Evolutionary conservation across 2,888 invertebrate genomes (phyloP), one percentile per base, ranked within the genome.

Genomic region (Lagria hirta): DNA sequence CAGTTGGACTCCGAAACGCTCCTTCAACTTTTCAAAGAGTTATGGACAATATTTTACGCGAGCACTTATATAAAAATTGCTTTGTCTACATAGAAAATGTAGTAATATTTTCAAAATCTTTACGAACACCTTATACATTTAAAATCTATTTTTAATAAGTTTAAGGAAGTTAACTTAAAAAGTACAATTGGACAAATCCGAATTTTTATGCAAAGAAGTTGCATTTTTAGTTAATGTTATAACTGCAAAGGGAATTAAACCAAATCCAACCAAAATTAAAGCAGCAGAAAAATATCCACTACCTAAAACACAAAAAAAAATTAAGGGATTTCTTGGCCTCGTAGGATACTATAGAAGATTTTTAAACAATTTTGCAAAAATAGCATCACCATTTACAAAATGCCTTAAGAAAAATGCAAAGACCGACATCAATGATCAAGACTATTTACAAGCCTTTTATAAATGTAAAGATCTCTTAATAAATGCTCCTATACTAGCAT

Each of bases 31-130:
- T 65, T 18, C 58, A 61, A 48, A 26, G 57, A 5, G 16, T 61
- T 21, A 65, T 65, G 61, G 57, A 64, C 16, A 38, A 27, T 2
- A 51, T 62, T 1, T 34, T 66, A 10, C 17, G 36, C 1, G 61
- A 60, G 1, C 11, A 64, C 3, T 54, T 55, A 43, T 53, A 53
- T 3, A 48, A 37, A 1, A 33, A 43, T 20, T 60, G 64, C 32
- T 57, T 68, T 10, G 60, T 66, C 1, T 70, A 65, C 40, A 18
- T 68, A 6, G 68, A 70, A 23, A 66, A 70, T 47, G 53, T 67
- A 2, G 53, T 69, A 0, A 50, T 66, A 26, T 34, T 53, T 38
- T 56, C 48, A 3, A 35, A 49, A 7, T 48, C 51, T 4, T 13
- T 66, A 3, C 24, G 58, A 34, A 54, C 27, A 23, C 52, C 12